phyloP scores from a whole-genome alignment of 2,888 invertebrate species.

The Ichneumoninae sp. region DNA sequence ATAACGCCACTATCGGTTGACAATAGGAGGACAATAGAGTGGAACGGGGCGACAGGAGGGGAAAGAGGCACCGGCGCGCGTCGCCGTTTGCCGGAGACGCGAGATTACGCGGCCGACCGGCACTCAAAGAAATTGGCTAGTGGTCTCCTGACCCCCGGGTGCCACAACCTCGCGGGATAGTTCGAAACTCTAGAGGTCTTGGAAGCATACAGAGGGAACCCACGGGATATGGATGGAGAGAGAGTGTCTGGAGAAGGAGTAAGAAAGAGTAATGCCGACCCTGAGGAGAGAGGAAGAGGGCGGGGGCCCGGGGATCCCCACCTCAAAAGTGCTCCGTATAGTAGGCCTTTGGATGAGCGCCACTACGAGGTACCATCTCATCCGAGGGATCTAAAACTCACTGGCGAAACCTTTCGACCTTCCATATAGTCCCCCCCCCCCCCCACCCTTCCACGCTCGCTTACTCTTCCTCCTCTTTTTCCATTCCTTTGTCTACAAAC shows the following conservation, averaged over 20 bases:
- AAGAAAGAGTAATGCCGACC: slow-evolving; percentile 25
- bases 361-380: slow-evolving; percentile 40
- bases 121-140: slow-evolving; percentile 83
- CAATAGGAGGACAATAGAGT: slow-evolving; percentile 65
- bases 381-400: slow-evolving; percentile 20
- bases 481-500: slow-evolving; percentile 46
- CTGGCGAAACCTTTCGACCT: slow-evolving; percentile 31
- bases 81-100: slow-evolving; percentile 60
- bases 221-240: slow-evolving; percentile 29
- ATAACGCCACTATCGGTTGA: slow-evolving; percentile 59
- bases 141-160: slow-evolving; percentile 78
- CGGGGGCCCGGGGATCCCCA: slow-evolving; percentile 45
- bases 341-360: slow-evolving; percentile 60
- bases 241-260: slow-evolving; percentile 41
- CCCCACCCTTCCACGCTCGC: background rate
- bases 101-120: slow-evolving; percentile 72
- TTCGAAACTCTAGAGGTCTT: slow-evolving; percentile 75
- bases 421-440: background rate
- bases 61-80: slow-evolving; percentile 29
- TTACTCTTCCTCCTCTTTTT: slow-evolving; percentile 8
- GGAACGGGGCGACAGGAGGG: slow-evolving; percentile 29
- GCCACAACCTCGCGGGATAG: slow-evolving; percentile 77
- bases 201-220: slow-evolving; percentile 40
- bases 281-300: slow-evolving; percentile 32
- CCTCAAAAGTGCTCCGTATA: slow-evolving; percentile 49